These are phyloP conservation scores for Gobiocypris rarus DNA, from an alignment of 2,113 vertebrate genomes.

Conservation along the genomic window DNA sequence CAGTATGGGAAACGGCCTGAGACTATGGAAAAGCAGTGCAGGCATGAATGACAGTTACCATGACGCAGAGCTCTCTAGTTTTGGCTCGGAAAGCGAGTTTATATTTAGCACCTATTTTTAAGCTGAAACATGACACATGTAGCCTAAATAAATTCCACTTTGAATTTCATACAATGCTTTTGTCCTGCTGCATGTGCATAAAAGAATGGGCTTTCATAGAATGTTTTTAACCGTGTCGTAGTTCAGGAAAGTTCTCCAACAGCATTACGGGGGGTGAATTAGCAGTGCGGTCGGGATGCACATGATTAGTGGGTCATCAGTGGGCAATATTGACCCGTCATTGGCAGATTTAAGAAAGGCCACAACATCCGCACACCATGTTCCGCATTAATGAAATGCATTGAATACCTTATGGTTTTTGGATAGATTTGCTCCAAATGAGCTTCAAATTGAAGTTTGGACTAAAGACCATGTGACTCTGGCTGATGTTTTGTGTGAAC, in stretches of 20 bases:
- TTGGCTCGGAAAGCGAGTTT: slow-evolving; percentile 77
- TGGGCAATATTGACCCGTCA: neutral
- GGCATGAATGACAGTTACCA: slow-evolving; percentile 59
- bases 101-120: slow-evolving; percentile 76
- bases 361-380: neutral
- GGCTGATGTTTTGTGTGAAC: neutral
- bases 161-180: slow-evolving; percentile 57
- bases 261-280: neutral
- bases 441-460: neutral
- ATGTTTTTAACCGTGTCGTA: neutral
- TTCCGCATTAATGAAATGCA: neutral
- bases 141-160: slow-evolving; percentile 62
- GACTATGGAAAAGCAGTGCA: slow-evolving; percentile 38
- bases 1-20: slow-evolving; percentile 55
- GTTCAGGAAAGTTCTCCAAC: neutral
- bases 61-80: slow-evolving; percentile 74
- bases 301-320: neutral
- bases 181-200: slow-evolving; percentile 20
- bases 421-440: neutral
- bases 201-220: neutral
- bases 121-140: slow-evolving; percentile 69
- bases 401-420: neutral
- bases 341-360: neutral
- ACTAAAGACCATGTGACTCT: neutral
- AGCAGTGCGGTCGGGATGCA: too few relatives aligned